Conservation (phyloP, 2,797 vertebrate genomes). For the Sciurus vulgaris region DNA sequence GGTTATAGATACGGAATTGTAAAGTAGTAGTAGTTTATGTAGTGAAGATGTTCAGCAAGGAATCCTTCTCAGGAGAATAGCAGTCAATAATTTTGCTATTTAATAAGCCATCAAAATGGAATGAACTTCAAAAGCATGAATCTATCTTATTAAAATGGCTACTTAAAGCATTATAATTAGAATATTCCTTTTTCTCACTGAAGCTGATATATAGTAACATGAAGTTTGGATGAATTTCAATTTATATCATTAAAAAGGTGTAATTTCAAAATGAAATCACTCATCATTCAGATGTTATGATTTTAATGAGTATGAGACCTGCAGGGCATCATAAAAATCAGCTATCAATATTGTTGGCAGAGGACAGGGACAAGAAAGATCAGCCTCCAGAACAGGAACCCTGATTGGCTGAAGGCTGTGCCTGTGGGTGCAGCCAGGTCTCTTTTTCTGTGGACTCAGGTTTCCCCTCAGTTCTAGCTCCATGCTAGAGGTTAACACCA, state of each 20-base stretch:
- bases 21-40: no score
- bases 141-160: not conserved
- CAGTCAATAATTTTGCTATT: no score
- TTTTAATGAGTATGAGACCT: not conserved
- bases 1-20: not conserved
- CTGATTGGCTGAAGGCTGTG: not conserved
- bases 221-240: no score
- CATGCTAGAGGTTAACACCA: no score
- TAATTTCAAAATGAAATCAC: no score
- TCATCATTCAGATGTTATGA: accelerated
- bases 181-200: not conserved
- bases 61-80: no score
- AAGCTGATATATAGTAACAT: no score
- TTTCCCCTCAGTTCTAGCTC: no score
- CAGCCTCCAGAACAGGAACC: no score
- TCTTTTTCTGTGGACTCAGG: no score
- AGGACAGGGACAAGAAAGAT: not conserved
- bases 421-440: not conserved
- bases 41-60: no score
- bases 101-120: no score
- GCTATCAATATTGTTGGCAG: not conserved
- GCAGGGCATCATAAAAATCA: not conserved
- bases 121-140: not conserved
- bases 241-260: not conserved
- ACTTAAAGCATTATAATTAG: not conserved